phyloP scores from a whole-genome alignment of 2,113 vertebrate species.

The Ploceus nigricollis region DNA sequence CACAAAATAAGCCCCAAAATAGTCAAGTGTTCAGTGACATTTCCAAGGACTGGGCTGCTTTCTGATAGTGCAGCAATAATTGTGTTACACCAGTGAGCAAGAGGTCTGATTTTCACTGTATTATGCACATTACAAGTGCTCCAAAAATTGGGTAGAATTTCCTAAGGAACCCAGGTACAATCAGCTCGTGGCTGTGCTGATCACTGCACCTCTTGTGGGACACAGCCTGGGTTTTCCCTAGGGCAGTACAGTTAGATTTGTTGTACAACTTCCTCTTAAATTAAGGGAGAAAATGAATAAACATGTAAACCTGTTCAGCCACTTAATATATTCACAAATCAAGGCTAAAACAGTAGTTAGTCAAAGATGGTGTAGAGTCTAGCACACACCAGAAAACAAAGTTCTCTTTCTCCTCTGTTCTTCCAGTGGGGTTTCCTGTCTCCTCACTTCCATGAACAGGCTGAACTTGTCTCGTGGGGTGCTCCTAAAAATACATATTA shows the following conservation, averaged over 20 bases:
- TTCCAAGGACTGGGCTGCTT: background rate
- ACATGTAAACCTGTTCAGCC: background rate
- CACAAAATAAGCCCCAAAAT: background rate
- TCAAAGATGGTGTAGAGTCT: background rate
- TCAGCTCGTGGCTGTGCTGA: background rate
- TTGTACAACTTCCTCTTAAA: background rate
- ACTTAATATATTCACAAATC: background rate
- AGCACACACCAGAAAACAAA: background rate
- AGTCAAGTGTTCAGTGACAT: background rate
- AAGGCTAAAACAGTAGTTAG: background rate
- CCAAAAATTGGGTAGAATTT: background rate
- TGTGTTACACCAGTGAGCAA: background rate
- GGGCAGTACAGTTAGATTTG: background rate
- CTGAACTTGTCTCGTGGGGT: background rate
- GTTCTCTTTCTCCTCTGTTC: background rate
- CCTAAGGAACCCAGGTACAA: background rate
- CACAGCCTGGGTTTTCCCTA: background rate
- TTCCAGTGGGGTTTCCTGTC: background rate
- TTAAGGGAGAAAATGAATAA: constrained; percentile 18
- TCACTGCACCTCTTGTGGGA: background rate
- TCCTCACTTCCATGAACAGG: background rate
- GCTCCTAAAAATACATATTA: background rate
- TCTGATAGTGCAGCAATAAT: background rate
- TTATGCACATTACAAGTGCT: background rate
- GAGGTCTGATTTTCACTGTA: background rate